A percentile compares a stretch with the other conserved stretches of the same genome.
phyloP scores from a whole-genome alignment of 2,888 invertebrate genomes.

The Anarsia innoxiella region DNA sequence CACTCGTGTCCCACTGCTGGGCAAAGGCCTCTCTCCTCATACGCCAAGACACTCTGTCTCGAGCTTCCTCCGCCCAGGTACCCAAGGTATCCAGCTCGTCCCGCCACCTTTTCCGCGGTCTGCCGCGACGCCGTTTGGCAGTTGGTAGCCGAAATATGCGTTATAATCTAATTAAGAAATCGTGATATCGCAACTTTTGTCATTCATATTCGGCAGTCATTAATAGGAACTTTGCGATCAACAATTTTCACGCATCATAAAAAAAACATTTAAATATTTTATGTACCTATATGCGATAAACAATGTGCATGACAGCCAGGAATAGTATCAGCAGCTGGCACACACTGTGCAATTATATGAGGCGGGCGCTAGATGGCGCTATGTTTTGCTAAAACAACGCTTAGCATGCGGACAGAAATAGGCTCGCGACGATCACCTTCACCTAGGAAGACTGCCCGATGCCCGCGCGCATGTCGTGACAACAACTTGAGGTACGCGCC shows the following conservation, averaged over 20 bases:
- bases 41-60: too few relatives aligned
- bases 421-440: conserved; percentile 64
- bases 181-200: too few relatives aligned
- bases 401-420: conserved; percentile 65
- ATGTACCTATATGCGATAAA: conserved; percentile 29
- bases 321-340: conserved; percentile 64
- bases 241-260: conserved; percentile 16
- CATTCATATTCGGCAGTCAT: too few relatives aligned
- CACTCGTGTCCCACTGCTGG: too few relatives aligned
- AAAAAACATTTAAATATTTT: conserved; percentile 26
- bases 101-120: too few relatives aligned
- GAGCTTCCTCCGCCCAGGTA: too few relatives aligned
- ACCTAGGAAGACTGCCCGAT: conserved; percentile 57
- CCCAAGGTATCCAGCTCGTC: too few relatives aligned
- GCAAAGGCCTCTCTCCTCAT: too few relatives aligned
- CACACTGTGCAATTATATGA: conserved; percentile 39
- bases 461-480: conserved; percentile 35
- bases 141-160: too few relatives aligned
- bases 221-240: background rate
- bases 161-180: too few relatives aligned
- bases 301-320: conserved; percentile 41
- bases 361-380: conserved; percentile 61
- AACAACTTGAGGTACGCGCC: conserved; percentile 26
- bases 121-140: too few relatives aligned
- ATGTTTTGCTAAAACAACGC: conserved; percentile 35